A percentile compares a stretch with the other conserved stretches of the same genome.
These are phyloP conservation scores for Malacoctenus gilli DNA, from an alignment of 2,797 vertebrate species.

Conservation along the genomic window DNA sequence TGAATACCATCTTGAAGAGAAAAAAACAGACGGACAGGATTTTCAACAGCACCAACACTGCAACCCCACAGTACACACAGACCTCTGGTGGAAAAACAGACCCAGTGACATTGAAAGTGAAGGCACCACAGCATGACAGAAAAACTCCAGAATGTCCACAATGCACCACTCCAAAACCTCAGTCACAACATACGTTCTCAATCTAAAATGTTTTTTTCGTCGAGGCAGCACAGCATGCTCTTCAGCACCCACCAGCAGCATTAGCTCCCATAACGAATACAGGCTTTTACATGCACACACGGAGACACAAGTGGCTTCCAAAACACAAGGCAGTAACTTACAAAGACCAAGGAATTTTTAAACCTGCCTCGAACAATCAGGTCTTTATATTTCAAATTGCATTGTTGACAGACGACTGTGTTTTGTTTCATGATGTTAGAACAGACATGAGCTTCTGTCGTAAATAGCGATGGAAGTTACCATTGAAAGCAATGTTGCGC, in stretches of 20 bases:
- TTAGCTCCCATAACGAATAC: slow-evolving; percentile 4
- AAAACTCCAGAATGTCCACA: slow-evolving; percentile 15
- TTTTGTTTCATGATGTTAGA: neutral
- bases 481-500: neutral
- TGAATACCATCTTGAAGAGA: slow-evolving; percentile 6
- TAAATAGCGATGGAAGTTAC: neutral
- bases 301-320: neutral
- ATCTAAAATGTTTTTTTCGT: slow-evolving; percentile 7
- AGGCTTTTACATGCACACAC: neutral
- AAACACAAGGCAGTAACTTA: no score
- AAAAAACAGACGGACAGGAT: neutral
- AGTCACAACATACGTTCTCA: slow-evolving; percentile 8
- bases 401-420: neutral
- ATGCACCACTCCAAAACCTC: slow-evolving; percentile 23
- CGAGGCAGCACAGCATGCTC: slow-evolving; percentile 37
- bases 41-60: slow-evolving; percentile 19
- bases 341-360: no score
- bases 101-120: slow-evolving; percentile 19
- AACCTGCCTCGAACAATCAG: slow-evolving; percentile 1
- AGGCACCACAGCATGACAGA: no score
- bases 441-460: neutral
- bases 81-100: slow-evolving; percentile 27
- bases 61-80: slow-evolving; percentile 6
- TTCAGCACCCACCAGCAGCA: slow-evolving; percentile 35
- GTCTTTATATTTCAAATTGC: slow-evolving; percentile 1